phyloP scores from a whole-genome alignment of 2,888 invertebrate genomes.

The Branchipolynoe longqiensis region DNA sequence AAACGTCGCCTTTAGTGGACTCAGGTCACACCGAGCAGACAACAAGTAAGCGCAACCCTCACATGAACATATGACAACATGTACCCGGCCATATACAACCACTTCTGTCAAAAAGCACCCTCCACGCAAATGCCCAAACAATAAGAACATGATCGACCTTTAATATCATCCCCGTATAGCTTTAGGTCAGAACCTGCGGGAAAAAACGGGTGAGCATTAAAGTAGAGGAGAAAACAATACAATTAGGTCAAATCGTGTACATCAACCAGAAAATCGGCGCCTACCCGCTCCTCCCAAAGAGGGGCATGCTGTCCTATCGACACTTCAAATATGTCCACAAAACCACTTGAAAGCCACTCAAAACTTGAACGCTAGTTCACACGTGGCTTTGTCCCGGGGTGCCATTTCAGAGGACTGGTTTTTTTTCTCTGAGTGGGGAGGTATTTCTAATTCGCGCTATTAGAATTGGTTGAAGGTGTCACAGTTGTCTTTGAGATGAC shows the following conservation, averaged over 20 bases:
- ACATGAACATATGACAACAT: no score
- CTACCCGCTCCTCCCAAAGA: neutral
- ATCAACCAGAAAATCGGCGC: constrained; percentile 2
- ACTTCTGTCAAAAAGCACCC: neutral
- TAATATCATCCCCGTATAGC: constrained; percentile 36
- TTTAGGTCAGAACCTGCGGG: constrained; percentile 5
- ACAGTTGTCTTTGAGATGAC: neutral
- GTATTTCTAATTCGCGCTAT: neutral
- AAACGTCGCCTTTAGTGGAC: no score
- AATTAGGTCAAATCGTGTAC: constrained; percentile 3
- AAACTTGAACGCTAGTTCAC: constrained; percentile 10
- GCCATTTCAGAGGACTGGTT: constrained; percentile 2
- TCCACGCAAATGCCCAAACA: constrained; percentile 14
- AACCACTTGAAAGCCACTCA: constrained; percentile 41
- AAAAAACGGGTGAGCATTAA: neutral
- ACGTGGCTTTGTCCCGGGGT: neutral
- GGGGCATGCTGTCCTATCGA: neutral
- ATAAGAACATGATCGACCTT: no score
- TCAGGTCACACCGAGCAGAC: no score
- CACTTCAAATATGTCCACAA: constrained; percentile 40
- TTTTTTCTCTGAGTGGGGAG: constrained; percentile 2
- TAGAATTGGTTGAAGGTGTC: constrained; percentile 43
- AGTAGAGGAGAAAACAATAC: constrained; percentile 6
- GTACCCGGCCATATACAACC: no score
- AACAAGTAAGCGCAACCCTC: no score